A percentile compares a stretch with the other conserved stretches of the same genome.
These are phyloP conservation scores for Criorhina ranunculi DNA, from an alignment of 2,888 invertebrate species.

Conservation along the genomic window DNA sequence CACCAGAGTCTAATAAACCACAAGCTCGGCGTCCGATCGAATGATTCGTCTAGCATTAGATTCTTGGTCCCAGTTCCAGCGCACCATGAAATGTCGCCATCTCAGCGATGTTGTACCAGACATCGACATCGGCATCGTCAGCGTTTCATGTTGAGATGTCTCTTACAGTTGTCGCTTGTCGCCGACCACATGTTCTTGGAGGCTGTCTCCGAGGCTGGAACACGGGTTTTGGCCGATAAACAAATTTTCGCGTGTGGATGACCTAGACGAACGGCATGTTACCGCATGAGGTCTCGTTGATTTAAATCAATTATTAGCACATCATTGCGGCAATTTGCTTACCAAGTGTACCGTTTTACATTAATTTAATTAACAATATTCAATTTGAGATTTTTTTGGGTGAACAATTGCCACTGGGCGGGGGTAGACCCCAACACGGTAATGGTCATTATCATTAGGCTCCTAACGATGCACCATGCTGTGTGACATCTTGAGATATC, in stretches of 20 bases:
- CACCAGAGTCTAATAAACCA: constrained; percentile 70
- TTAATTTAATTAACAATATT: constrained; percentile 62
- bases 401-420: constrained; percentile 57
- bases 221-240: constrained; percentile 64
- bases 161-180: constrained; percentile 71
- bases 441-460: constrained; percentile 63
- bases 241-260: constrained; percentile 70
- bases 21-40: constrained; percentile 50
- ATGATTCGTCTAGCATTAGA: constrained; percentile 50
- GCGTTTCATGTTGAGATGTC: constrained; percentile 59
- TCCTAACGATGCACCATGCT: constrained; percentile 59
- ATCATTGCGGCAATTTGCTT: constrained; percentile 57
- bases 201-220: constrained; percentile 56
- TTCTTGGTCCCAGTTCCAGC: constrained; percentile 63
- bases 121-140: constrained; percentile 26
- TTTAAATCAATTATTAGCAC: constrained; percentile 69
- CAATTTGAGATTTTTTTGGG: constrained; percentile 39
- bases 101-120: constrained; percentile 30
- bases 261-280: constrained; percentile 60
- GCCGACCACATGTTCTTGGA: constrained; percentile 66
- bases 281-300: constrained; percentile 18
- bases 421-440: not conserved
- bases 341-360: constrained; percentile 47
- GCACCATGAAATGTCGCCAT: constrained; percentile 69
- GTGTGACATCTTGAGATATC: constrained; percentile 74